Percentiles rank a stretch among this genome's conserved stretches.
These are phyloP conservation scores for Drosophila ezoana DNA, from an alignment of 2,888 invertebrate genomes.

Conservation along the genomic window DNA sequence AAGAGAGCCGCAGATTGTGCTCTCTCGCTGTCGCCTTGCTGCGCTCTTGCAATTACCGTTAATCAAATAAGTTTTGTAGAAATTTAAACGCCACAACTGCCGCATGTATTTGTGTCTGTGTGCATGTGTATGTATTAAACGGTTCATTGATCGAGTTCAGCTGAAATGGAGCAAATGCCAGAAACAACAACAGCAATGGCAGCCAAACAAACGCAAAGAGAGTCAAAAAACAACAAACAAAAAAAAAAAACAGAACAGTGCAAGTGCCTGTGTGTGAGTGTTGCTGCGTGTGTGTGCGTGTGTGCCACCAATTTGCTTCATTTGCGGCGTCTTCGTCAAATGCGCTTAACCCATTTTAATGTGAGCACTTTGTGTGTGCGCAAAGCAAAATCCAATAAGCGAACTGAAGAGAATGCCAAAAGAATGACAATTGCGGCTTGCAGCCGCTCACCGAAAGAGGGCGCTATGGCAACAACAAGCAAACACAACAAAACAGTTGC, in stretches of 20 bases:
- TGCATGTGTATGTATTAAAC: constrained; percentile 56
- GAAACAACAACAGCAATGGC: constrained; percentile 38
- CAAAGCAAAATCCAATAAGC: constrained; percentile 57
- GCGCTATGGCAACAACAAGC: constrained; percentile 30
- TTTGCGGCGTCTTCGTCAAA: constrained; percentile 41
- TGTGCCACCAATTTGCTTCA: constrained; percentile 44
- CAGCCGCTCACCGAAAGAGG: constrained; percentile 21
- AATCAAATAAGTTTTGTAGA: constrained; percentile 80
- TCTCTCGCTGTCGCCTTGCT: not conserved
- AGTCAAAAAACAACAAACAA: constrained; percentile 21
- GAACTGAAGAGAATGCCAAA: constrained; percentile 29
- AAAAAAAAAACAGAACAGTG: constrained; percentile 50
- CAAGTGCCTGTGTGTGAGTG: constrained; percentile 51
- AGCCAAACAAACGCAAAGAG: constrained; percentile 59
- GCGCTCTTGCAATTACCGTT: constrained; percentile 72
- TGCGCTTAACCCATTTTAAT: constrained; percentile 64
- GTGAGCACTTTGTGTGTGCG: constrained; percentile 34
- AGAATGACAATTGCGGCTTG: constrained; percentile 46
- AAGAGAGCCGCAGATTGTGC: constrained; percentile 13
- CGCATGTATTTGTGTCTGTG: constrained; percentile 7
- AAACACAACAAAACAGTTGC: constrained; percentile 25
- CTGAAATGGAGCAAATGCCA: constrained; percentile 71
- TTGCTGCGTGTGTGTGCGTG: constrained; percentile 13
- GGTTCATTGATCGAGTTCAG: constrained; percentile 78
- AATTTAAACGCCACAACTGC: constrained; percentile 73